These are phyloP conservation scores for Stegodyphus dumicola DNA, from an alignment of 1,140 invertebrate species.

Conservation along the genomic window DNA sequence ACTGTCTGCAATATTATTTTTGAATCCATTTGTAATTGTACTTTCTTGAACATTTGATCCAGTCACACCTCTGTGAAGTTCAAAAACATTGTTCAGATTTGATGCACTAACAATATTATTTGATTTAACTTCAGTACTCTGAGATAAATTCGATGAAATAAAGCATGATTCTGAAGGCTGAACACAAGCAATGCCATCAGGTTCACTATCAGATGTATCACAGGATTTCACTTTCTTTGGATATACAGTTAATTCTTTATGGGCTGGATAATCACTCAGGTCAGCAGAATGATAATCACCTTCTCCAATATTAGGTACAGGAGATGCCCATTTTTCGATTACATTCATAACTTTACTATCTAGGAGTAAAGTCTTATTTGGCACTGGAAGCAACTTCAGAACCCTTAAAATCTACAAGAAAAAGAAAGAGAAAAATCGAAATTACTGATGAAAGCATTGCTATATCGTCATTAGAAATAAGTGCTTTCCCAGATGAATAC, in stretches of 20 bases:
- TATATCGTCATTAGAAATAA: too few relatives aligned
- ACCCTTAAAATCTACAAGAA: conserved; percentile 59
- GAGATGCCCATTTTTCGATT: conserved; percentile 81
- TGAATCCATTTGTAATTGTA: not conserved
- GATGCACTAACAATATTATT: not conserved
- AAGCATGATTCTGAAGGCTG: conserved; percentile 4
- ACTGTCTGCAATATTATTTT: not conserved
- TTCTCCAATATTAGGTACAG: not conserved
- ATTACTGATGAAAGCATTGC: too few relatives aligned
- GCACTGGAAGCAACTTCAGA: conserved; percentile 83
- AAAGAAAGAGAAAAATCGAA: conserved; percentile 63
- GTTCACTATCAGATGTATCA: conserved; percentile 56
- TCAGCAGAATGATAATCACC: not conserved
- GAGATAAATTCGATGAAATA: not conserved
- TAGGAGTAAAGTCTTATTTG: conserved; percentile 91
- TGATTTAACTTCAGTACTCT: not conserved
- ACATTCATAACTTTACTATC: conserved; percentile 85
- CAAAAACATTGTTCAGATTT: not conserved
- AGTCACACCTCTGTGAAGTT: not conserved
- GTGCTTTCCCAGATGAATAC: too few relatives aligned
- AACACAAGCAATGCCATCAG: not conserved
- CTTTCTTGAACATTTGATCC: conserved; percentile 1
- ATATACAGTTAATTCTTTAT: not conserved
- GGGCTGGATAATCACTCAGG: not conserved
- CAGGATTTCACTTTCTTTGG: conserved; percentile 42